Evolutionary conservation across 2,888 invertebrate genomes (phyloP), one percentile per base, ranked within the genome.

Genomic region (Sarcophaga subvicina): DNA sequence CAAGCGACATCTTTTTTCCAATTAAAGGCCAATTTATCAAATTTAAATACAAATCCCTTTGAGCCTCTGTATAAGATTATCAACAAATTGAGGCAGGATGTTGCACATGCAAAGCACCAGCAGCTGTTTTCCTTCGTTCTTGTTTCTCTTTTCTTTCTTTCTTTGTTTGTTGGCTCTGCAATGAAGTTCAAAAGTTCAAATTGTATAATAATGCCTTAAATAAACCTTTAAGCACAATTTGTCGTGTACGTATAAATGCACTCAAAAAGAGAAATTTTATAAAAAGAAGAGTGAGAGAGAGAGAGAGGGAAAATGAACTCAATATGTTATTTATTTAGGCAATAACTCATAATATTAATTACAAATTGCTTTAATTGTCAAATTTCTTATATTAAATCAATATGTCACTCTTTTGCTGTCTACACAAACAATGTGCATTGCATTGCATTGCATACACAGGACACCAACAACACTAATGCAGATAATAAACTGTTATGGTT

Each of bases 101-200:
- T n/a, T 59, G 45, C 64, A 71, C 37, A 37, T 37, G 37, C 37
- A 37, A 37, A 37, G 37, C 37, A 37, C 37, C 37, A 37, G 37
- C 10, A 54, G 70, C 25, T 80, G 59, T 80, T 60, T 59, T 73
- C 62, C 10, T 17, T 37, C 11, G 8, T 37, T 37, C 8, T 37
- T 37, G 8, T 37, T 37, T 37, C 2, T 37, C 37, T 37, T 37
- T 37, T 2, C 2, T 37, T 2, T 37, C 8, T 37, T 37, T 37
- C 37, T 37, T 37, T 37, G 37, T 37, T 37, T 27, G 27, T 27
- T 37, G 37, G 37, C 10, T 76, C 76, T 81, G 81, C 81, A 81
- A 37, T 75, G 60, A 81, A 81, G 81, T 81, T 81, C 81, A 81
- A 81, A 81, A 81, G 81, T 81, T 81, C 81, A 81, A 81, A 62